Percentiles rank a stretch among this genome's conserved stretches.
Conservation (phyloP, 2,888 invertebrate species). For the Pherbina coryleti region DNA sequence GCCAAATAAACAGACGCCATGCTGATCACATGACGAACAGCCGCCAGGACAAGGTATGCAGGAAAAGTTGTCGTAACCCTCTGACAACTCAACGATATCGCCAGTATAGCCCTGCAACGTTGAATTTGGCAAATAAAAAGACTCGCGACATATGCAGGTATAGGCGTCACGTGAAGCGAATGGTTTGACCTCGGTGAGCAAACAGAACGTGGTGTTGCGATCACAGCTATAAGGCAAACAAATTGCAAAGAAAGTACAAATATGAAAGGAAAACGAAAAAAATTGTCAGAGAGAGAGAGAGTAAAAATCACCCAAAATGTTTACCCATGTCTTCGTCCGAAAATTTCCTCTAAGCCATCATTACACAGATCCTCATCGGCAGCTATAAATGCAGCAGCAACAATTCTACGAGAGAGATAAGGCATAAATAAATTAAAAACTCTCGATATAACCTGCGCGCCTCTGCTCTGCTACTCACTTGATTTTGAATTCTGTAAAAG, state of each 20-base stretch:
- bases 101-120: conserved; percentile 72
- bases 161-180: conserved; percentile 71
- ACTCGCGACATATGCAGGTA: conserved; percentile 75
- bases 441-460: not conserved
- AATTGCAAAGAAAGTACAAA: not conserved
- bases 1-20: conserved; percentile 72
- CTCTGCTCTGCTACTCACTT: conserved; percentile 58
- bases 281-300: not conserved
- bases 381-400: conserved; percentile 74
- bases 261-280: not conserved
- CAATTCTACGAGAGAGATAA: conserved; percentile 68
- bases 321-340: conserved; percentile 76
- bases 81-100: conserved; percentile 71
- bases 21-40: conserved; percentile 74
- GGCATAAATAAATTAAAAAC: not conserved
- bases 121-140: conserved; percentile 74
- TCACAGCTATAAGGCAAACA: conserved; percentile 62
- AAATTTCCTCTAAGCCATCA: conserved; percentile 76
- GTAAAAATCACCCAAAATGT: not conserved
- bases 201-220: conserved; percentile 69
- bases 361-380: conserved; percentile 81
- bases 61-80: conserved; percentile 69
- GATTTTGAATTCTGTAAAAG: conserved; percentile 66
- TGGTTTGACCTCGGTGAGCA: conserved; percentile 65
- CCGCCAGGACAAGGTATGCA: conserved; percentile 72